Evolutionary conservation across 1,140 invertebrate genomes (phyloP).

Genomic region (Aricia agestis): DNA sequence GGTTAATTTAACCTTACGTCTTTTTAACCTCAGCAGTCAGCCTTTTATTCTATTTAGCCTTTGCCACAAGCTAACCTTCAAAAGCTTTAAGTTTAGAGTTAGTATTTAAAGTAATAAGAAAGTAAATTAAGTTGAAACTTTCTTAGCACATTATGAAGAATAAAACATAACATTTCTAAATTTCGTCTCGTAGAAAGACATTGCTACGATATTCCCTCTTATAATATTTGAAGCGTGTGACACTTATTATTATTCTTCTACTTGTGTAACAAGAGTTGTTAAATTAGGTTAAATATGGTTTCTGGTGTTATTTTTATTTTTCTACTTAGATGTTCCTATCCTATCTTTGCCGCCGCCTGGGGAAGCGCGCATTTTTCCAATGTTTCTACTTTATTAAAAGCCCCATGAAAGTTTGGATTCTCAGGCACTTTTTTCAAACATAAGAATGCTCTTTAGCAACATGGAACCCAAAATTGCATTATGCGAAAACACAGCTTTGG

Average conservation of each 20-base stretch:
- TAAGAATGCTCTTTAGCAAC: background rate
- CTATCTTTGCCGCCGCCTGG: too few species aligned
- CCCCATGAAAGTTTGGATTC: too few species aligned
- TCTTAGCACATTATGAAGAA: background rate
- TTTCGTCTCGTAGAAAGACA: background rate
- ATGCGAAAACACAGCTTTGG: conserved; percentile 19
- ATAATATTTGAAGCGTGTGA: background rate
- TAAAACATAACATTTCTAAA: background rate
- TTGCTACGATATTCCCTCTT: background rate
- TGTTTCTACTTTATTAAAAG: too few species aligned
- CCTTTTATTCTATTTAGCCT: too few species aligned
- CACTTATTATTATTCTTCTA: background rate
- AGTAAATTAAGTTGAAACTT: background rate
- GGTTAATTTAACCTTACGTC: too few species aligned
- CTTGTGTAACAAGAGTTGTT: background rate
- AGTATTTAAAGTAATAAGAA: background rate
- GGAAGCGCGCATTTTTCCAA: too few species aligned
- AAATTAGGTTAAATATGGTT: background rate
- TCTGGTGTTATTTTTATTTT: background rate
- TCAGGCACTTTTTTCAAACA: background rate
- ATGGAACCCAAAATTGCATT: background rate
- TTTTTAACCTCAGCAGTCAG: too few species aligned
- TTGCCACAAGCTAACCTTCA: background rate
- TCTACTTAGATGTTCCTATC: too few species aligned
- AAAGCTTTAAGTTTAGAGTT: background rate